Base-by-base conservation (phyloP, 1,140 invertebrate species). In the Tyrophagus putrescentiae region DNA sequence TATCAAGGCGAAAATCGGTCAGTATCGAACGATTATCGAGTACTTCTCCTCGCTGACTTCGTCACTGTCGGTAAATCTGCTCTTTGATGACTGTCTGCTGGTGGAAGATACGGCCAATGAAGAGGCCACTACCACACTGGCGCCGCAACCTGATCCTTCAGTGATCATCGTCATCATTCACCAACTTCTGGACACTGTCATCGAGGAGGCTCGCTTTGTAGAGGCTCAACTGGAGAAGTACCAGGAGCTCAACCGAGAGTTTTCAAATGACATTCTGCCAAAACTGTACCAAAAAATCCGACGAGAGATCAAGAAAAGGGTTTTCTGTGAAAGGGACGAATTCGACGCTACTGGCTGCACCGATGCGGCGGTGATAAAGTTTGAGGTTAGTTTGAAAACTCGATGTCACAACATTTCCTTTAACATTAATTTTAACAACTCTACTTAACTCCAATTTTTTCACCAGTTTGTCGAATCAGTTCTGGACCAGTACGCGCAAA, bases 331-430 rank as follows among this genome's bases (percentile, higher is more conserved):
- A 48, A 36, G 50, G 13, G 57, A 53, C 25, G 44, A 45, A n/a
- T 54, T 41, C 27, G 58, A 63, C 48, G 11, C 50, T 27, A 29
- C 39, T 33, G 62, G 62, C 16, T 64, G 63, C 42, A 32, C 56
- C 13, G 57, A 56, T 29, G 7, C 56, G 9, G 60, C 61, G 9
- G 32, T 28, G 16, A 53, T 64, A 21, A 57, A 60, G 5, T 60
- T 64, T 34, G 63, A 64, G 32, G 42, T 62, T 3, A 44, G 29
- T 60, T 45, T 1, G 36, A 3, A 9, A 7, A 27, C 9, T 27
- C 31, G 7, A 7, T 27, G 7, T 5, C 44, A 27, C 13, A 27
- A 6, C n/a, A n/a, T 39, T 13, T 13, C 13, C 36, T 39, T 13
- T 39, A 39, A 39, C n/a, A 39, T 13, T 13, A 13, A 13, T 13